Evolutionary conservation across 2,888 invertebrate genomes (phyloP), one percentile per base, ranked within the genome.

Genomic region (Mayetiola destructor): DNA sequence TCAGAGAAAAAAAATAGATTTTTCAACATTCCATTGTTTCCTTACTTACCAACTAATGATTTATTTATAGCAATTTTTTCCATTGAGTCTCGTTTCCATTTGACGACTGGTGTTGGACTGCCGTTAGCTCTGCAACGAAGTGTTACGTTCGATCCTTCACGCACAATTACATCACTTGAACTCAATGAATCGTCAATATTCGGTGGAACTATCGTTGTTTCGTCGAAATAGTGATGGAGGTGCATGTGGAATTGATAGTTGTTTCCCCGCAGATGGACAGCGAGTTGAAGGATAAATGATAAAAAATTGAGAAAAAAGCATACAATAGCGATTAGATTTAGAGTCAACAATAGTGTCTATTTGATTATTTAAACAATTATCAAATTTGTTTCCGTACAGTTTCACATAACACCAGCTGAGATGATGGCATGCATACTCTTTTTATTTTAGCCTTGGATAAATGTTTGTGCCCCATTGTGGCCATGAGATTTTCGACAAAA

Each of bases 81-180:
- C 73, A 85, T 85, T 76, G 90, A 90, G 74, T 91, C 90, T 67
- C 91, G 80, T 74, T 88, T 88, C 91, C 92, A 92, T 75, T 86
- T 88, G 73, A 91, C 88, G 69, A 80, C 83, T 62, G 92, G 91
- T 70, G 82, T 80, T 61, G 92, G 92, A 67, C 86, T 89, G 68
- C 91, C 92, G 69, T 85, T 85, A 66, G 91, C 91, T 72, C 85
- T 85, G 74, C 92, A 92, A 68, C 84, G 84, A 68, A 92, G 77
- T 63, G 86, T 88, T 66, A 91, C 88, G 76, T 91, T 90, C 67
- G 88, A 83, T 65, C 86, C 87, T 77, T 92, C 92, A 61, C 90
- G 80, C 61, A 90, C 89, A 69, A 91, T 91, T 64, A 88, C 87
- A 75, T 92, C 92, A 69, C 89, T 89, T 67, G 90, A 90, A 71